Percentiles rank a stretch among this genome's conserved stretches.
These are phyloP conservation scores for Drosophila melanosoma DNA, from an alignment of 2,888 invertebrate species.

Conservation along the genomic window DNA sequence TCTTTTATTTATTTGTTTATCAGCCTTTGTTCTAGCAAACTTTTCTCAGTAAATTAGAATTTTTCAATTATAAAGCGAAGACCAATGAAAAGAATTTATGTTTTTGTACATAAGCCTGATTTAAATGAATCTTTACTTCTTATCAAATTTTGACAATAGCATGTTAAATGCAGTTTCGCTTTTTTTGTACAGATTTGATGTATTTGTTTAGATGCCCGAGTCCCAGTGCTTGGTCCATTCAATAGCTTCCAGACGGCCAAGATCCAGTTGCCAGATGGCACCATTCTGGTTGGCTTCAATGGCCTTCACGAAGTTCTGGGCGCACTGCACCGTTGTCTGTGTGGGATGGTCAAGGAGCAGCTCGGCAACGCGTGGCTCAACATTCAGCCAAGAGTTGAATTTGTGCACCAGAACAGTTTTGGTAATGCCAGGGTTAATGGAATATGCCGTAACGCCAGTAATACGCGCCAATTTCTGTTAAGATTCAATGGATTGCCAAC, in stretches of 20 bases:
- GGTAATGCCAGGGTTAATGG: constrained; percentile 73
- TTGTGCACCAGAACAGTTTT: constrained; percentile 61
- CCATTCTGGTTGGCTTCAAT: constrained; percentile 81
- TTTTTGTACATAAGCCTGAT: not conserved
- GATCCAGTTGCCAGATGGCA: constrained; percentile 82
- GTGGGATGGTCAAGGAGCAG: constrained; percentile 48
- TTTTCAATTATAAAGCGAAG: constrained; percentile 3
- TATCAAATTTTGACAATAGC: not conserved
- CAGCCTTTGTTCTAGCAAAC: not conserved
- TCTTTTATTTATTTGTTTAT: not conserved
- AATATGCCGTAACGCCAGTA: constrained; percentile 71
- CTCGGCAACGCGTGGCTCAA: constrained; percentile 62
- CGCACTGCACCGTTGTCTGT: constrained; percentile 70
- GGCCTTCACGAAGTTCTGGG: constrained; percentile 77
- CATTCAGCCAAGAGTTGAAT: constrained; percentile 71
- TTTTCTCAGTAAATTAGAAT: not conserved
- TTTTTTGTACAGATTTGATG: not conserved
- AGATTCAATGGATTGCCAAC: not conserved
- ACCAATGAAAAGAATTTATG: not conserved
- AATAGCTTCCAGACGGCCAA: constrained; percentile 70
- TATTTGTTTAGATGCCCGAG: constrained; percentile 56
- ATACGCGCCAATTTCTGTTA: constrained; percentile 59
- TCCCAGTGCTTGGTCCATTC: constrained; percentile 75
- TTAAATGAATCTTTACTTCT: not conserved
- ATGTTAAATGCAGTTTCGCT: not conserved